Percentiles rank a stretch among this genome's conserved stretches.
Conservation (phyloP, 2,797 vertebrate species). For the Uromys caudimaculatus region DNA sequence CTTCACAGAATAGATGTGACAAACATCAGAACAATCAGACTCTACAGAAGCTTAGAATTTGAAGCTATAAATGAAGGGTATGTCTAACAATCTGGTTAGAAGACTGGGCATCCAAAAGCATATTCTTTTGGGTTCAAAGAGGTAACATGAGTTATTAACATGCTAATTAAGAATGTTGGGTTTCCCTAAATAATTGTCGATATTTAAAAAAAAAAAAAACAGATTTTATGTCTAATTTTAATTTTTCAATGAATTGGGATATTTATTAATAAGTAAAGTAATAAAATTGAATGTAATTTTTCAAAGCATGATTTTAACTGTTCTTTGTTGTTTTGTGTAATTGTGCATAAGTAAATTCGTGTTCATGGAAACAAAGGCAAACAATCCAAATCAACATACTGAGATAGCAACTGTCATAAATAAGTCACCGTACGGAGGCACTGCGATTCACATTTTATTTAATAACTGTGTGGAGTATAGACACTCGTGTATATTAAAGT, state of each 20-base stretch:
- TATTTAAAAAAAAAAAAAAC: background rate
- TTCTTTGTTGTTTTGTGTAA: conserved; percentile 44
- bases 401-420: conserved; percentile 40
- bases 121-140: background rate
- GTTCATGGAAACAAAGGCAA: conserved; percentile 43
- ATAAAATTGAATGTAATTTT: background rate
- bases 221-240: conserved; percentile 29
- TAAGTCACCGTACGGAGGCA: background rate
- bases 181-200: conserved; percentile 26
- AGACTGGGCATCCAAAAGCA: background rate
- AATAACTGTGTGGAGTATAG: background rate
- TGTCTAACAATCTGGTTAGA: background rate
- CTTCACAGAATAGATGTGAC: conserved; percentile 60
- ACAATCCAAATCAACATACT: background rate
- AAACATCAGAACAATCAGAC: background rate
- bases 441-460: conserved; percentile 41
- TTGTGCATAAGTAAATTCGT: conserved; percentile 38
- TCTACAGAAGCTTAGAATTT: conserved; percentile 25
- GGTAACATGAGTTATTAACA: conserved; percentile 47
- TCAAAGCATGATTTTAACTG: background rate
- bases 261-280: conserved; percentile 48
- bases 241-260: conserved; percentile 31
- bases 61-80: conserved; percentile 16
- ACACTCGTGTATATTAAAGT: background rate
- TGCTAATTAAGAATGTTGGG: background rate